Percentiles rank a stretch among this genome's conserved stretches.
phyloP scores from a whole-genome alignment of 1,140 invertebrate genomes.

The Bombus breviceps region DNA sequence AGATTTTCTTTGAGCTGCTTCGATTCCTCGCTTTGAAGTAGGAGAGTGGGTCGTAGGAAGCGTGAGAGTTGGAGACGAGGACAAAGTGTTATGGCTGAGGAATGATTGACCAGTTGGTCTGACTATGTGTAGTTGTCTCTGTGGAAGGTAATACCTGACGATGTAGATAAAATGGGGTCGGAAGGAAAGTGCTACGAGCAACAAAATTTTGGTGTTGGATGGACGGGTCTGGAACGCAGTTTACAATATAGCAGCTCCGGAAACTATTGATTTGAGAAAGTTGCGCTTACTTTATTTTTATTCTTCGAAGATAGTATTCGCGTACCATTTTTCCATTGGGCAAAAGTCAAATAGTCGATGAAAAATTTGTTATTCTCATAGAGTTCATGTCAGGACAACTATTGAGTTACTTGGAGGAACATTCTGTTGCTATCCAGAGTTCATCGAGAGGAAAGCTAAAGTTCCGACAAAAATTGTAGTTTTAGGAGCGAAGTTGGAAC shows the following conservation, averaged over 20 bases:
- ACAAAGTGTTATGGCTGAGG: neutral
- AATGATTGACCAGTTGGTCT: too few relatives aligned
- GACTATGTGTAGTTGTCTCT: too few relatives aligned
- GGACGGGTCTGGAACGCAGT: too few relatives aligned
- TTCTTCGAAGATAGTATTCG: too few relatives aligned
- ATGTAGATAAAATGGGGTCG: neutral
- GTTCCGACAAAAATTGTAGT: constrained; percentile 17
- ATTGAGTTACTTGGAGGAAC: neutral
- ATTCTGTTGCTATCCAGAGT: neutral
- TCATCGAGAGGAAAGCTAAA: neutral
- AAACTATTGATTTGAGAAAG: too few relatives aligned
- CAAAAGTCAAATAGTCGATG: neutral
- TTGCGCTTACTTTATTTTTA: too few relatives aligned
- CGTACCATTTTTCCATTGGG: neutral
- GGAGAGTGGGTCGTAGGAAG: neutral
- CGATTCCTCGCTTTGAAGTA: constrained; percentile 8
- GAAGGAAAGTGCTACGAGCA: too few relatives aligned
- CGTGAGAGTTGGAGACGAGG: accelerated
- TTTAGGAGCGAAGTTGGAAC: constrained; percentile 19
- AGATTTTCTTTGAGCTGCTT: constrained; percentile 3
- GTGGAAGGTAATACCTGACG: neutral
- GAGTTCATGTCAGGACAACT: neutral
- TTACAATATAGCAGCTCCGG: too few relatives aligned
- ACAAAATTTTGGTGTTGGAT: too few relatives aligned
- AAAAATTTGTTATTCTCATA: neutral